Conservation (phyloP, 1,140 invertebrate species). For the Ceratina japonica region DNA sequence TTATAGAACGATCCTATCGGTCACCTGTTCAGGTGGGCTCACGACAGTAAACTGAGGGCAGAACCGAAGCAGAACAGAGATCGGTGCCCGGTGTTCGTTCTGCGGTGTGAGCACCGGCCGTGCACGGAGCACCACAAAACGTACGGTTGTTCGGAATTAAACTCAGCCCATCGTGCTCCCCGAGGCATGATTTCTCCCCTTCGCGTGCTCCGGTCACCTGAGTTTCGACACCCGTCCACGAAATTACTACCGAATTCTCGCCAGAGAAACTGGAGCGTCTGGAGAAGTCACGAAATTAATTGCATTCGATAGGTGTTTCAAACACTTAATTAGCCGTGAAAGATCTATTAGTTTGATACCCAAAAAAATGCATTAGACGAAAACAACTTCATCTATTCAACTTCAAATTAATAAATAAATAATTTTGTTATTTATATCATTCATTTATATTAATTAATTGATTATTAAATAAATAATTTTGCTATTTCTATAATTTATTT, state of each 20-base stretch:
- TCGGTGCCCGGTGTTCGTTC: constrained; percentile 63
- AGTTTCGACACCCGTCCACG: constrained; percentile 34
- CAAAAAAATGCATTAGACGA: too few relatives aligned
- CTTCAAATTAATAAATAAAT: too few relatives aligned
- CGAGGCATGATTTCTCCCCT: constrained; percentile 59
- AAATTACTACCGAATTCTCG: constrained; percentile 33
- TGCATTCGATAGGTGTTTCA: not conserved
- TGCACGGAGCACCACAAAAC: constrained; percentile 64
- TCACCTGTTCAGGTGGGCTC: constrained; percentile 59
- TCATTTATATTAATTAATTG: too few relatives aligned
- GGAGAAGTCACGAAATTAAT: constrained; percentile 14
- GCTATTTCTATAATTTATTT: too few relatives aligned
- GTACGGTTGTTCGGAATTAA: constrained; percentile 63
- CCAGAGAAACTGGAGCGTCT: not conserved
- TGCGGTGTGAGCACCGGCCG: constrained; percentile 62
- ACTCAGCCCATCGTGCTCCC: constrained; percentile 65
- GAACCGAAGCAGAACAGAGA: constrained; percentile 49
- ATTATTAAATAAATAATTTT: too few relatives aligned
- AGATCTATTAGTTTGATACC: not conserved
- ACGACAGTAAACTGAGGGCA: constrained; percentile 59
- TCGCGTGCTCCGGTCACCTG: constrained; percentile 56
- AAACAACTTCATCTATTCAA: too few relatives aligned
- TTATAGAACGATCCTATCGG: constrained; percentile 23
- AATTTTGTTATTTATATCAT: too few relatives aligned
- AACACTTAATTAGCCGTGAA: not conserved